phyloP scores from a whole-genome alignment of 2,888 invertebrate species.

The Globia sparganii region DNA sequence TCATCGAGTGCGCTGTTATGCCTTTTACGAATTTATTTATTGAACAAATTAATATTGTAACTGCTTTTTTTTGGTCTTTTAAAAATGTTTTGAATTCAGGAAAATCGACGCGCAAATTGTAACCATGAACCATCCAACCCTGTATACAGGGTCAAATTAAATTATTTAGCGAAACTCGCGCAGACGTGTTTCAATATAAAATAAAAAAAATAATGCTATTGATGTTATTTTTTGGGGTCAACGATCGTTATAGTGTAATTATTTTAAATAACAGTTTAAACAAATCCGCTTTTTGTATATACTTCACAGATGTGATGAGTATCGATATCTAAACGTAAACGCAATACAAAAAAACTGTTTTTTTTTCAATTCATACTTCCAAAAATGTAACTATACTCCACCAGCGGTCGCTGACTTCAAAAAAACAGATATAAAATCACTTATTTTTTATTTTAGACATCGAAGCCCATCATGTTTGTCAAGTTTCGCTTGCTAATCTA shows the following conservation, averaged over 20 bases:
- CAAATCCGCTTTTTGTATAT: too few relatives aligned
- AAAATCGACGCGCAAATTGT: not conserved
- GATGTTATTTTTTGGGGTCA: not conserved
- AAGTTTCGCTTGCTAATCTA: not conserved
- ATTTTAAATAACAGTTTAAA: too few relatives aligned
- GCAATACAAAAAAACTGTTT: too few relatives aligned
- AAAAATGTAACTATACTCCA: not conserved
- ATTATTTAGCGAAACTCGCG: not conserved
- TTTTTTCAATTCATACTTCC: not conserved
- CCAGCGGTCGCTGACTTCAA: not conserved
- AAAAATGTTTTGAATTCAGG: not conserved
- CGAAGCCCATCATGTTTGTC: not conserved
- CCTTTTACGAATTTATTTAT: not conserved
- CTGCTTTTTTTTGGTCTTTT: not conserved
- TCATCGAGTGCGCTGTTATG: constrained; percentile 24
- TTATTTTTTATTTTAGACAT: not conserved
- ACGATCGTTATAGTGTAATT: too few relatives aligned
- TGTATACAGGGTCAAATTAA: not conserved
- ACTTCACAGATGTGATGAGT: too few relatives aligned
- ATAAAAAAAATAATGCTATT: not conserved
- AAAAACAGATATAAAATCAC: not conserved
- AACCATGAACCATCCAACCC: not conserved
- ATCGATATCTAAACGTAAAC: too few relatives aligned
- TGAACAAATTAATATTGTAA: not conserved
- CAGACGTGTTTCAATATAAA: not conserved